A percentile compares a stretch with the other conserved stretches of the same genome.
These are phyloP conservation scores for Mesoclemmys tuberculata DNA, from an alignment of 2,113 vertebrate genomes.

Conservation along the genomic window DNA sequence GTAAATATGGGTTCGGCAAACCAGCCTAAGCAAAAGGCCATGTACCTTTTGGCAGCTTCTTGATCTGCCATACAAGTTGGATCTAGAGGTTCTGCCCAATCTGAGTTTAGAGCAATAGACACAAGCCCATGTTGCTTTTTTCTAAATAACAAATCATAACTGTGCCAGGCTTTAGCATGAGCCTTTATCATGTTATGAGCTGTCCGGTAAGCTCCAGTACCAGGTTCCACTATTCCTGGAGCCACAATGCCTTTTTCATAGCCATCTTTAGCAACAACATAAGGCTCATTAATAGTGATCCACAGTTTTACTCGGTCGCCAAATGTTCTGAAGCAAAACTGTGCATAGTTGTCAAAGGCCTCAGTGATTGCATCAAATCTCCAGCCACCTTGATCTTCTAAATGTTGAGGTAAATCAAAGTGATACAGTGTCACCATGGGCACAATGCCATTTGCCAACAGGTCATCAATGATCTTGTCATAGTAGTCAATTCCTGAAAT, in stretches of 20 bases:
- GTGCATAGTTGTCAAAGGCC: slow-evolving; percentile 80
- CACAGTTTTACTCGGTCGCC: slow-evolving; percentile 84
- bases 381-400: slow-evolving; percentile 83
- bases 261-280: slow-evolving; percentile 68
- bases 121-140: slow-evolving; percentile 73
- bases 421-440: slow-evolving; percentile 84
- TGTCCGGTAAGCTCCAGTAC: slow-evolving; percentile 77
- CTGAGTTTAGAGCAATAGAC: slow-evolving; percentile 79
- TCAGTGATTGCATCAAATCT: slow-evolving; percentile 67
- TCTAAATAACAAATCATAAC: slow-evolving; percentile 78
- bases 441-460: slow-evolving; percentile 73
- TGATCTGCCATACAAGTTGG: slow-evolving; percentile 65
- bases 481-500: slow-evolving; percentile 82
- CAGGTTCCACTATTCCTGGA: slow-evolving; percentile 75
- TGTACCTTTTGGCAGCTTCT: slow-evolving; percentile 70
- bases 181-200: slow-evolving; percentile 83
- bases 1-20: slow-evolving; percentile 86
- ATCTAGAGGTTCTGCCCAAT: slow-evolving; percentile 79
- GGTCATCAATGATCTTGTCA: slow-evolving; percentile 83
- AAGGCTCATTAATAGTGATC: slow-evolving; percentile 86
- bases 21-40: slow-evolving; percentile 80
- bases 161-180: slow-evolving; percentile 83
- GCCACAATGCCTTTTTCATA: slow-evolving; percentile 75
- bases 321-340: slow-evolving; percentile 85
- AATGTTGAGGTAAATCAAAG: slow-evolving; percentile 83